Evolutionary conservation across 2,797 vertebrate genomes (phyloP).

Genomic region (Enteromius trimaculatus): DNA sequence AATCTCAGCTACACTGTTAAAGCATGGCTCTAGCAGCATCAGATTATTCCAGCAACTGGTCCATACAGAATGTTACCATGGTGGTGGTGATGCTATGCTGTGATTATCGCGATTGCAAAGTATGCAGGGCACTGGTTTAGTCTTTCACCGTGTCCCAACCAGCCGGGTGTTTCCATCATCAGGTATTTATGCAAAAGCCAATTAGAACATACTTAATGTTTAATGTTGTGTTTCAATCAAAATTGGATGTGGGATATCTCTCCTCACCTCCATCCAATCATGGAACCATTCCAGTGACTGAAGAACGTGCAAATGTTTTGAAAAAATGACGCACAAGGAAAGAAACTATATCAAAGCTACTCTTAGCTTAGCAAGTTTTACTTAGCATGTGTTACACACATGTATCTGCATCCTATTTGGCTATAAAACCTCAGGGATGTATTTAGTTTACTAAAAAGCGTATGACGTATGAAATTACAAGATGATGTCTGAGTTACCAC

Average conservation of each 20-base stretch:
- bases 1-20: neutral
- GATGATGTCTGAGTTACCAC: neutral
- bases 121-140: constrained; percentile 28
- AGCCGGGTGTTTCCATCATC: neutral
- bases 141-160: constrained; percentile 19
- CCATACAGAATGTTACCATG: constrained; percentile 23
- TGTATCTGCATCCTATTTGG: neutral
- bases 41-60: constrained; percentile 7
- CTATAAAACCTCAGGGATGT: neutral
- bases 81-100: constrained; percentile 11
- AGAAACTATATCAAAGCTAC: neutral
- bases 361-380: neutral
- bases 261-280: neutral
- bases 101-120: constrained; percentile 4
- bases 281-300: neutral
- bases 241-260: constrained; percentile 14
- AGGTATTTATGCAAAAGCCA: constrained; percentile 5
- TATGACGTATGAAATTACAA: no score
- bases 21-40: neutral
- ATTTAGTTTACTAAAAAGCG: neutral
- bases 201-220: neutral
- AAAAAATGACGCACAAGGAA: neutral
- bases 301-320: neutral
- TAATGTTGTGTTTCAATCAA: neutral
- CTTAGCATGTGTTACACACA: neutral